These are phyloP conservation scores for Pocillopora grandis DNA, from an alignment of 92 coral and sea anemone species.

Conservation along the genomic window DNA sequence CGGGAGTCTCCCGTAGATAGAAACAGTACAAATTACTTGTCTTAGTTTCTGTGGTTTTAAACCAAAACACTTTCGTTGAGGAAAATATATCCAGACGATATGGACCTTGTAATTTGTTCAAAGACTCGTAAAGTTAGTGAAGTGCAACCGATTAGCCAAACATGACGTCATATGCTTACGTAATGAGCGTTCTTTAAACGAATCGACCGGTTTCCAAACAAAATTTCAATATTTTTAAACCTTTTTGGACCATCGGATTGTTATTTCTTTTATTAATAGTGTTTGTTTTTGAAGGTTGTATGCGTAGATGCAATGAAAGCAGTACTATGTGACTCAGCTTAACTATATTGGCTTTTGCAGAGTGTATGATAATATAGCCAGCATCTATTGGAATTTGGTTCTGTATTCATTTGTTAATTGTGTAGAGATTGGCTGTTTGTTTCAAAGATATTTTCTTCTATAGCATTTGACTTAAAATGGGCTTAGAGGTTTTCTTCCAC, in stretches of 20 bases:
- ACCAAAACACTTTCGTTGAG: too few relatives aligned
- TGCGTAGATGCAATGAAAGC: not conserved
- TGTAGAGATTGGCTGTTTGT: not conserved
- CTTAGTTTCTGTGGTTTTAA: too few relatives aligned
- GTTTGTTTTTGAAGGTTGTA: not conserved
- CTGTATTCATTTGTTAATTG: not conserved
- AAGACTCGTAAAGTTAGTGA: too few relatives aligned
- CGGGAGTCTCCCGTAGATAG: too few relatives aligned
- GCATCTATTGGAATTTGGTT: not conserved
- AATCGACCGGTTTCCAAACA: not conserved
- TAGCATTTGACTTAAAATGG: too few relatives aligned
- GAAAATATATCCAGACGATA: too few relatives aligned
- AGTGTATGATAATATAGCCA: not conserved
- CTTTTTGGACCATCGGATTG: slow-evolving; percentile 11
- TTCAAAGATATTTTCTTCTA: too few relatives aligned
- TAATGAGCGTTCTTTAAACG: slow-evolving; percentile 9
- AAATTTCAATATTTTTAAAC: not conserved
- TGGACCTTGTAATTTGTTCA: too few relatives aligned
- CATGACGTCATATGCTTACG: slow-evolving; percentile 27
- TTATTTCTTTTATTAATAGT: not conserved
- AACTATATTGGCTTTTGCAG: not conserved
- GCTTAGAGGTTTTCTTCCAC: too few relatives aligned
- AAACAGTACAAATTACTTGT: too few relatives aligned
- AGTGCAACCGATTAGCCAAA: not conserved
- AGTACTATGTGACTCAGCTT: not conserved